These are phyloP conservation scores for Oasisia sp. DNA, from an alignment of 2,888 invertebrate species.

Conservation along the genomic window DNA sequence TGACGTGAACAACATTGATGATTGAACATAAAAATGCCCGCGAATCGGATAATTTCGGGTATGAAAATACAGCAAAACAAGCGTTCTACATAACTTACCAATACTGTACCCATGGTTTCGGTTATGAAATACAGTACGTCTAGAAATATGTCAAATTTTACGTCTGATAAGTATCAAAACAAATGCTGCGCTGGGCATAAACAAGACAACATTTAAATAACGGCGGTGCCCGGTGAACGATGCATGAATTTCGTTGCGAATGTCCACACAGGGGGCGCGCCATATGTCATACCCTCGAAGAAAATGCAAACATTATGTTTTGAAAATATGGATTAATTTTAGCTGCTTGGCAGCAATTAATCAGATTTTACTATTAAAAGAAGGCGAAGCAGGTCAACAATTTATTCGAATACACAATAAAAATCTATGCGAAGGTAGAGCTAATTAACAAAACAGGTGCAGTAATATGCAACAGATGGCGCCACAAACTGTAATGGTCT, in stretches of 20 bases:
- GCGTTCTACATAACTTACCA: neutral
- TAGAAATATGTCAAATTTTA: neutral
- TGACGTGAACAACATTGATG: neutral
- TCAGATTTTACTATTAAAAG: neutral
- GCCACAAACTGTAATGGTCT: neutral
- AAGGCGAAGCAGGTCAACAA: neutral
- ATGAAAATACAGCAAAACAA: neutral
- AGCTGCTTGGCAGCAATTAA: neutral
- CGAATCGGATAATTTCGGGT: neutral
- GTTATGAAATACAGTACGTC: neutral
- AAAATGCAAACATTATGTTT: neutral
- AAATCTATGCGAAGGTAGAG: neutral
- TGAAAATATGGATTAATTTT: neutral
- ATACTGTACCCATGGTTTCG: neutral
- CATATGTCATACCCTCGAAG: neutral
- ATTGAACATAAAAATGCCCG: neutral
- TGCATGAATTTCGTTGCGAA: neutral
- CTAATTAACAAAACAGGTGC: neutral
- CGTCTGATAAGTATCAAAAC: neutral
- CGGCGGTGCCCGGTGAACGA: neutral
- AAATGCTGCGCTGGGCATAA: neutral
- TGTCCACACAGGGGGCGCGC: constrained; percentile 17
- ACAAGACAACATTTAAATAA: constrained; percentile 13
- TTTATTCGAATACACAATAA: neutral
- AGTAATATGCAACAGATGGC: neutral